Evolutionary conservation across 2,113 vertebrate species (phyloP).

Genomic region (Neotoma lepida): DNA sequence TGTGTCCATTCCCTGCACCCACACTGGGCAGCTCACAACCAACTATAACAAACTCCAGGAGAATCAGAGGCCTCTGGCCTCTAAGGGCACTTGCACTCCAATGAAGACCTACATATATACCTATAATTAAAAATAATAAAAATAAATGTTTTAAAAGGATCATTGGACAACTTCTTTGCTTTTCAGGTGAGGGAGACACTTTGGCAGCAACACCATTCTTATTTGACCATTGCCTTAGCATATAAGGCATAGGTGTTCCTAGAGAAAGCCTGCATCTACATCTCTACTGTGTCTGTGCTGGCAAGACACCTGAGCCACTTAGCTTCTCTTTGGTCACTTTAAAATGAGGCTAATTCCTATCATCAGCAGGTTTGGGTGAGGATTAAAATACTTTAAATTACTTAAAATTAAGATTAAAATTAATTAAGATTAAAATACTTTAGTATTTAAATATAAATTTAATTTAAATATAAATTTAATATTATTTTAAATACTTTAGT

Average conservation of each 20-base stretch:
- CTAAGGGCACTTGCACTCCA: background rate
- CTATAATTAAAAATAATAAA: background rate
- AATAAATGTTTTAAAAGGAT: background rate
- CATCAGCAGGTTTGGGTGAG: background rate
- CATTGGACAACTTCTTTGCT: background rate
- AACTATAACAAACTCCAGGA: background rate
- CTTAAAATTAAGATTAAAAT: too few species aligned
- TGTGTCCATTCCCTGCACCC: background rate
- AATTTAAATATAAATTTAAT: too few species aligned
- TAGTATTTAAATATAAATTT: too few species aligned
- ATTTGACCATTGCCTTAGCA: background rate
- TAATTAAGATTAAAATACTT: too few species aligned
- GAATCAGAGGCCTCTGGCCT: background rate
- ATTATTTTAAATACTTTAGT: background rate
- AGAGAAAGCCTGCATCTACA: background rate
- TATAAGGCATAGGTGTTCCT: background rate
- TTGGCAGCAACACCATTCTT: background rate
- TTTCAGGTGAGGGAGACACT: background rate
- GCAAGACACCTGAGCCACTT: background rate
- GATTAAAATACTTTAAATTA: slow-evolving; percentile 10
- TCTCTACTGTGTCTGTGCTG: background rate
- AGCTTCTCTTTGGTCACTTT: slow-evolving; percentile 37
- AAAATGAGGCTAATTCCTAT: background rate
- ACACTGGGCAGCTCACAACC: too few species aligned
- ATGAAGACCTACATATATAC: background rate